A percentile compares a stretch with the other conserved stretches of the same genome.
phyloP scores from a whole-genome alignment of 1,140 invertebrate species.

The Saccostrea glomerata region DNA sequence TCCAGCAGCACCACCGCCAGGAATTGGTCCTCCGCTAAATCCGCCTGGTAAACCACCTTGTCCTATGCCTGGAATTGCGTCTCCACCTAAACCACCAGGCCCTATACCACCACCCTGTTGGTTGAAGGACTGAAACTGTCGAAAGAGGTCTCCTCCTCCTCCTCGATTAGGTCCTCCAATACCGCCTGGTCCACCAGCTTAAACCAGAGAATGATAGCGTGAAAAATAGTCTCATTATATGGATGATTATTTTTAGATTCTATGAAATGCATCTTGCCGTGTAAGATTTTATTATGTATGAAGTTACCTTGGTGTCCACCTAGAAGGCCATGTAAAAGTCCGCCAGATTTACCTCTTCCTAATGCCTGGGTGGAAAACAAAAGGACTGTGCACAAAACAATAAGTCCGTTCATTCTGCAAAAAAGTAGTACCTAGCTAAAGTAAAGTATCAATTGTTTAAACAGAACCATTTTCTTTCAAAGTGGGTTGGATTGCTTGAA shows the following conservation, averaged over 20 bases:
- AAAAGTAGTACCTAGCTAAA: not conserved
- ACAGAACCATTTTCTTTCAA: too few species aligned
- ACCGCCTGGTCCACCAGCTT: not conserved
- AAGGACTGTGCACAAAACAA: not conserved
- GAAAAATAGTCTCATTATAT: too few species aligned
- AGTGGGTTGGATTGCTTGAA: too few species aligned
- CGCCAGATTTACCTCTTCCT: not conserved
- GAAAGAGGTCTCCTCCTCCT: not conserved
- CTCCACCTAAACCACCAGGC: not conserved
- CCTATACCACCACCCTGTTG: conserved; percentile 1
- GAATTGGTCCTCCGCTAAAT: not conserved
- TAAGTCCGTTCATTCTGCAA: not conserved
- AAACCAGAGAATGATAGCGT: not conserved
- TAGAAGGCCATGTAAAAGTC: not conserved
- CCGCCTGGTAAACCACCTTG: not conserved
- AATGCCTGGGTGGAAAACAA: not conserved
- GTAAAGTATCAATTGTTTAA: too few species aligned
- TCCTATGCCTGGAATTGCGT: not conserved
- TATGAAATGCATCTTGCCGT: too few species aligned
- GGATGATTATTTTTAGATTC: too few species aligned
- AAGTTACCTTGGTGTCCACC: not conserved
- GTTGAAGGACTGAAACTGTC: not conserved
- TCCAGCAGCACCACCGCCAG: not conserved
- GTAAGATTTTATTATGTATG: too few species aligned
- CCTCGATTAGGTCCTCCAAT: not conserved